Evolutionary conservation across 1,140 invertebrate genomes (phyloP), one percentile per base, ranked within the genome.

Genomic region (Drosophila kohkoa): DNA sequence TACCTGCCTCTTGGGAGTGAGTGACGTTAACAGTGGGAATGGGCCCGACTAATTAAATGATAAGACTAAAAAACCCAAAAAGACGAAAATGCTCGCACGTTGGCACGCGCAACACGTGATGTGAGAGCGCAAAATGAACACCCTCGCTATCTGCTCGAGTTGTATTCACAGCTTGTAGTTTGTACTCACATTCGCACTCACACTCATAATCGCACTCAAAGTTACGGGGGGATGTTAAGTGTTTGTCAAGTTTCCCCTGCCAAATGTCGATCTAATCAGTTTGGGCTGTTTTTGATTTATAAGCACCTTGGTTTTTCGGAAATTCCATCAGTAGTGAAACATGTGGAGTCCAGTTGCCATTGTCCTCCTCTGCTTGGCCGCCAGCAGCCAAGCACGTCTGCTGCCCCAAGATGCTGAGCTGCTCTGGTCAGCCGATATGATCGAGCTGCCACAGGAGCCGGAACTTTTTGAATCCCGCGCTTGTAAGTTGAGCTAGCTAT

Each of bases 11-110:
- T 8, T 38, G 7, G 35, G 7, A 8, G 35, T 1, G 35, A n/a
- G 49, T 57, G 76, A 79, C 73, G 73, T 55, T 67, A 79, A 64
- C 46, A 60, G 43, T 48, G 8, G 5, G 30, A 6, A 35, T 43
- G 48, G 25, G 35, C 65, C 64, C 52, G 73, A 75, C 69, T 89
- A 87, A 87, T 87, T 80, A 87, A 87, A 66, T 88, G 82, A 87
- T 87, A 87, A 82, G 35, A 32, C 32, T 41, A 35, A 72, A 20
- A 66, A 45, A 55, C 49, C 49, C 48, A 63, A 79, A 73, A 43
- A n/a, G 41, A 43, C 11, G n/a, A 43, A 72, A 15, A 35, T 49
- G 35, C 67, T 72, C 62, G 62, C 62, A 25, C 20, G 20, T 64
- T 43, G 69, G 63, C 75, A 79, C 77, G 43, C 51, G 76, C 68